Conservation (phyloP, 2,888 invertebrate species). For the Pachymerium ferrugineum region DNA sequence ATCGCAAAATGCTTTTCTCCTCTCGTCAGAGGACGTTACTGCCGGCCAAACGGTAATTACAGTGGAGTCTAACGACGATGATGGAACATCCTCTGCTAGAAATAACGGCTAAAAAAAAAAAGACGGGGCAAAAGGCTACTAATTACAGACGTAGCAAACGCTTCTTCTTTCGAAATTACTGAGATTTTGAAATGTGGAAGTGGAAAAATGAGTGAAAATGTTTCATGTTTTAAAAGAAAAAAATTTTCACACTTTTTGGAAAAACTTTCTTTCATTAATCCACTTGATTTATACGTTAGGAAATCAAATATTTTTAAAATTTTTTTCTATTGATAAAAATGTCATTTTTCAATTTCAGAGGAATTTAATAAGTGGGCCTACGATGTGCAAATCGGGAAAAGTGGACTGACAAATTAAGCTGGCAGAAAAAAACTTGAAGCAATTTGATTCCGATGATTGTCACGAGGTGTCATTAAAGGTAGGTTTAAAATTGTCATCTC, state of each 20-base stretch:
- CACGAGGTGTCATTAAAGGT: slow-evolving; percentile 9
- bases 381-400: neutral
- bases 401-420: too few relatives aligned
- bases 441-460: slow-evolving; percentile 1
- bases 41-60: slow-evolving; percentile 18
- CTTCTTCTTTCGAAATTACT: neutral
- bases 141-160: neutral
- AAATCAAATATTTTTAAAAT: too few relatives aligned
- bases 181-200: neutral
- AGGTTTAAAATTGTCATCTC: slow-evolving; percentile 10
- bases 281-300: too few relatives aligned
- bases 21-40: slow-evolving; percentile 15
- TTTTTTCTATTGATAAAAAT: too few relatives aligned
- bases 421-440: neutral
- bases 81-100: neutral
- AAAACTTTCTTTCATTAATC: too few relatives aligned
- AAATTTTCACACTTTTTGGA: too few relatives aligned
- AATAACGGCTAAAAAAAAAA: neutral
- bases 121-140: neutral
- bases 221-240: too few relatives aligned
- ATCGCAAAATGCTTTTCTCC: slow-evolving; percentile 15
- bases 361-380: too few relatives aligned
- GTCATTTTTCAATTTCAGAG: too few relatives aligned
- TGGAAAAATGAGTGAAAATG: neutral
- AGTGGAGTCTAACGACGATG: slow-evolving; percentile 1